Evolutionary conservation across 2,113 vertebrate species (phyloP), one percentile per base, ranked within the genome.

Genomic region (Climacteris rufus): DNA sequence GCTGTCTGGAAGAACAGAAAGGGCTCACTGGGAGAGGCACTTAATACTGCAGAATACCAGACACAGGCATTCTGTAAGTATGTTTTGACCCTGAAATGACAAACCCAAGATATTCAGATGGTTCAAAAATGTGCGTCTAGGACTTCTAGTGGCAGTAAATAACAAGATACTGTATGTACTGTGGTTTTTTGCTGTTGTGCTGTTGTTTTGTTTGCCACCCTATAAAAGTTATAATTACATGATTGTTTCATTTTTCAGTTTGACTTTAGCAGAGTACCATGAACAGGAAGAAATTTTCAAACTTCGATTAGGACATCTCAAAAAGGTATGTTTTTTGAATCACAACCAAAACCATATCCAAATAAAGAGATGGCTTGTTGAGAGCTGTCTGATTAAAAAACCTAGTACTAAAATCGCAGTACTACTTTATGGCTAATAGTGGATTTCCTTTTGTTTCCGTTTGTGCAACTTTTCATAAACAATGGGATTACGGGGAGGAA

Each of bases 221-320:
- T 57, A 23, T 78, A 60, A 75, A 83, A 91, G 42, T 13, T 61
- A 15, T 94, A 91, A 56, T 88, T 79, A 39, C 8, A 8, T 78
- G 2, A 17, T 80, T 54, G 85, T 10, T 97, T 78, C 19, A 11
- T 53, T 87, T 89, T 98, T 96, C 97, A 99, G 99, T 98, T 98
- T 99, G 96, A 99, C 99, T 78, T 96, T 99, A 97, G 99, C 99
- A 91, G 99, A 99, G 95, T 99, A 99, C 97, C 99, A 99, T 9
- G 99, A 99, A 97, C 99, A 99, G 97, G 99, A 99, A 97, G 99
- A 99, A 98, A 99, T 99, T 97, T 99, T 99, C 98, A 99, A 99
- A 96, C 98, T 99, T 95, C 98, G 99, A 94, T 98, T 99, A 90
- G 99, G 99, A 96, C 99, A 99, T 98, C 99, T 99, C 93, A 99